These are phyloP conservation scores for Podiceps cristatus DNA, from an alignment of 2,113 vertebrate genomes.

Conservation along the genomic window DNA sequence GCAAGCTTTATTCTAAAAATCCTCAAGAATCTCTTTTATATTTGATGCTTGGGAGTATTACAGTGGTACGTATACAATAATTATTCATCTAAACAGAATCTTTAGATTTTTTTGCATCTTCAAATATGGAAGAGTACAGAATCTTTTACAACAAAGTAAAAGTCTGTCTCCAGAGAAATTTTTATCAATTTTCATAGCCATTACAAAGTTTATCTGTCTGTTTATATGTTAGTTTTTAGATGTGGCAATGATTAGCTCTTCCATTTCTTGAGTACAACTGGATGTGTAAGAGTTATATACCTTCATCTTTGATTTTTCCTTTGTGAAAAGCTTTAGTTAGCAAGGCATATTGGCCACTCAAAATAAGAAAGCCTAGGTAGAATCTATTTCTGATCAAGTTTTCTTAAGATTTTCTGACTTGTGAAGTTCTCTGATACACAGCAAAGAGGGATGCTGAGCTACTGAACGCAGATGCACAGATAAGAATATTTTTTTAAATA, in stretches of 20 bases:
- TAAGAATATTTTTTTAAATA: neutral
- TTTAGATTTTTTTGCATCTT: neutral
- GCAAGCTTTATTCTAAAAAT: neutral
- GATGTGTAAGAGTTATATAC: neutral
- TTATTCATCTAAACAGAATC: neutral
- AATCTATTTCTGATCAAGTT: neutral
- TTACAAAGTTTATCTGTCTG: neutral
- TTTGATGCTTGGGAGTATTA: neutral
- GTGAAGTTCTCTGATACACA: neutral
- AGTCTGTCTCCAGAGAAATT: neutral
- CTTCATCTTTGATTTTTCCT: neutral
- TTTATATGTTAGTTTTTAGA: neutral
- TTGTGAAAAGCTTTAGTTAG: neutral
- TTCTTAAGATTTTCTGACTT: neutral
- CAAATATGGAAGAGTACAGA: neutral
- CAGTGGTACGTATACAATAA: neutral
- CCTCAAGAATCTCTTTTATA: neutral
- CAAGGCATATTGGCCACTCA: neutral
- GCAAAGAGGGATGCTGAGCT: neutral
- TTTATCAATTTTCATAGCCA: neutral
- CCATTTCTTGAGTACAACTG: neutral
- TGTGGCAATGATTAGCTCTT: neutral
- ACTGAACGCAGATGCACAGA: neutral
- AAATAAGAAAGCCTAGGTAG: neutral
- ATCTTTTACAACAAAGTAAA: neutral